A percentile compares a stretch with the other conserved stretches of the same genome.
Conservation (phyloP, 1,140 invertebrate genomes). For the Drosophila triauraria region DNA sequence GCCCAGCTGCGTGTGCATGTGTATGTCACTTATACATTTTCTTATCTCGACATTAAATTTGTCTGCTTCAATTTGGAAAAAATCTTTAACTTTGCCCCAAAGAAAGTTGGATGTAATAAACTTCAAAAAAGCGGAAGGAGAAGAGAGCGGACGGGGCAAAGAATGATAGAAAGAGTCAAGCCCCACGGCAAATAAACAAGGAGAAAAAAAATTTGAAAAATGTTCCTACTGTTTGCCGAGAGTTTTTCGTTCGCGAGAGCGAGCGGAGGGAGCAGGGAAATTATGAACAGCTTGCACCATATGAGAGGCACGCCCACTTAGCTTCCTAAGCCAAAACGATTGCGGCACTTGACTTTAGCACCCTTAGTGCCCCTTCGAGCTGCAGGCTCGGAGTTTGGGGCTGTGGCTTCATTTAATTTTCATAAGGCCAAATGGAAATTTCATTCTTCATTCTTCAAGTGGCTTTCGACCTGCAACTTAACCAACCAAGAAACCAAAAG, state of each 20-base stretch:
- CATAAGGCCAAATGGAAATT: constrained; percentile 71
- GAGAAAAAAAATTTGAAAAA: constrained; percentile 20
- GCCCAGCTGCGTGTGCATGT: constrained; percentile 35
- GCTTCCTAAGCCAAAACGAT: constrained; percentile 63
- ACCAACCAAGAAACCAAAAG: constrained; percentile 34
- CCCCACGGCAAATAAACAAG: constrained; percentile 27
- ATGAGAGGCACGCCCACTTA: constrained; percentile 48
- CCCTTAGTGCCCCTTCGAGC: constrained; percentile 29
- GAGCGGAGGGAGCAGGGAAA: constrained; percentile 27
- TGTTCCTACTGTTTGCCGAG: constrained; percentile 22
- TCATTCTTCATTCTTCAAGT: constrained; percentile 62
- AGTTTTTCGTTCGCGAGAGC: constrained; percentile 1
- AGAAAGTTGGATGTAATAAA: constrained; percentile 39
- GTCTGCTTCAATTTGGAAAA: constrained; percentile 50
- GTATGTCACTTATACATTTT: constrained; percentile 59
- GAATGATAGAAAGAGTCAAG: constrained; percentile 26
- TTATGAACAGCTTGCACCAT: constrained; percentile 59
- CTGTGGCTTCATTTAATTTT: constrained; percentile 73
- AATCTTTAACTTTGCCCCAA: constrained; percentile 44
- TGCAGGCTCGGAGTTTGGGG: constrained; percentile 20
- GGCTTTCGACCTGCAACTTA: constrained; percentile 48
- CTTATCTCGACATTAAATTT: constrained; percentile 70
- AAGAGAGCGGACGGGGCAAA: not conserved
- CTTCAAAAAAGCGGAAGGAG: constrained; percentile 12
- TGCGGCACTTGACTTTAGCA: constrained; percentile 71